These are phyloP conservation scores for Lanistes nyassanus DNA, from an alignment of 1,140 invertebrate genomes.

Conservation along the genomic window DNA sequence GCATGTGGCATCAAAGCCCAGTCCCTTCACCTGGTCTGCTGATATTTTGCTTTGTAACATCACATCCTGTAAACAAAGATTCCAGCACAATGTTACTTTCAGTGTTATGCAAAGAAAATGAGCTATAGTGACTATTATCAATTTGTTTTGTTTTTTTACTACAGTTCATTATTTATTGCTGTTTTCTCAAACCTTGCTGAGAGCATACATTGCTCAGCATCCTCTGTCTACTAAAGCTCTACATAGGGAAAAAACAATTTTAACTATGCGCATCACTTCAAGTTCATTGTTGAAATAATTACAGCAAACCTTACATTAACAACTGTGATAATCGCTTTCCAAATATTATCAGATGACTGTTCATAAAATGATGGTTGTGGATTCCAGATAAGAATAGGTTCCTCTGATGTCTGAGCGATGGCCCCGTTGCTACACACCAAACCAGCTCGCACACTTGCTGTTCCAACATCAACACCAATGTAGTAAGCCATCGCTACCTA, in stretches of 20 bases:
- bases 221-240: too few species aligned
- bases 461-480: slow-evolving; percentile 94
- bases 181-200: too few species aligned
- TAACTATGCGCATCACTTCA: too few species aligned
- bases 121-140: too few species aligned
- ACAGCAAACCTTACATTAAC: slow-evolving; percentile 73
- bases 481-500: slow-evolving; percentile 67
- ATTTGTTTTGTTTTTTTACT: too few species aligned
- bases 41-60: slow-evolving; percentile 58
- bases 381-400: slow-evolving; percentile 81
- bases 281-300: background rate
- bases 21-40: slow-evolving; percentile 75
- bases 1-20: slow-evolving; percentile 97
- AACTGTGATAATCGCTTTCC: slow-evolving; percentile 77
- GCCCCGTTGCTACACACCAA: slow-evolving; percentile 77
- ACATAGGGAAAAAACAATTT: too few species aligned
- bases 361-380: slow-evolving; percentile 83
- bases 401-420: slow-evolving; percentile 74
- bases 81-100: background rate
- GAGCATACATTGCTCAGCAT: too few species aligned
- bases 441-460: slow-evolving; percentile 86
- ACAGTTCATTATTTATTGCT: too few species aligned
- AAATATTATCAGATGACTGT: slow-evolving; percentile 93
- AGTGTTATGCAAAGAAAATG: too few species aligned
- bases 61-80: slow-evolving; percentile 36